A percentile compares a stretch with the other conserved stretches of the same genome.
Conservation (phyloP, 2,797 vertebrate genomes). For the Tragopan temminckii region DNA sequence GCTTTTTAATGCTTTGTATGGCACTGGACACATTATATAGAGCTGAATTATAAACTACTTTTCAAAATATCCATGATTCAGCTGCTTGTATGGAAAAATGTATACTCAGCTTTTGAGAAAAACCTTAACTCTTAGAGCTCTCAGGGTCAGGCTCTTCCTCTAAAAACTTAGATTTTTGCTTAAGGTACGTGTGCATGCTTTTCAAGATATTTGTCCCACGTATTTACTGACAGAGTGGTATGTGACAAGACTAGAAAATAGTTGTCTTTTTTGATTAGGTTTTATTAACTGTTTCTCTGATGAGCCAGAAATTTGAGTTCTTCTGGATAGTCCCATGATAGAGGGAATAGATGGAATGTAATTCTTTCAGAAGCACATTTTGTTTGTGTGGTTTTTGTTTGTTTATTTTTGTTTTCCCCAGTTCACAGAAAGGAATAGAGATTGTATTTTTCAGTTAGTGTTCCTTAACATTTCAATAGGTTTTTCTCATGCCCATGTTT, state of each 20-base stretch:
- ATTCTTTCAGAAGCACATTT: not conserved
- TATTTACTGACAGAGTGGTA: not conserved
- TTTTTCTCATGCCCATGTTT: not conserved
- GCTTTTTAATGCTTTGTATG: conserved; percentile 24
- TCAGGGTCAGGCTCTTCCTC: not conserved
- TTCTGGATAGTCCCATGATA: not conserved
- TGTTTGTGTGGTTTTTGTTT: not conserved
- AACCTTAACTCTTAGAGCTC: conserved; percentile 19
- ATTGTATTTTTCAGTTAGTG: not conserved
- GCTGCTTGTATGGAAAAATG: conserved; percentile 46
- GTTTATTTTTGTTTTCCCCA: not conserved
- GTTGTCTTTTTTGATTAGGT: not conserved
- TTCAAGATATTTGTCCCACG: not conserved
- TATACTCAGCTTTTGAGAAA: not conserved
- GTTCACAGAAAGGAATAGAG: not conserved
- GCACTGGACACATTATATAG: conserved; percentile 6
- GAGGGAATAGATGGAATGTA: not conserved
- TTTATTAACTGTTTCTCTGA: not conserved
- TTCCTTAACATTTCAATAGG: not conserved
- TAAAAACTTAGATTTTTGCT: not conserved
- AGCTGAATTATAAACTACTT: conserved; percentile 36
- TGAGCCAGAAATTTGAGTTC: not conserved
- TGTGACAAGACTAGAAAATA: not conserved
- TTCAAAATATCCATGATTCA: conserved; percentile 33
- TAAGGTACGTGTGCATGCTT: not conserved